These are phyloP conservation scores for Aramus guarauna DNA, from an alignment of 2,113 vertebrate genomes.

Conservation along the genomic window DNA sequence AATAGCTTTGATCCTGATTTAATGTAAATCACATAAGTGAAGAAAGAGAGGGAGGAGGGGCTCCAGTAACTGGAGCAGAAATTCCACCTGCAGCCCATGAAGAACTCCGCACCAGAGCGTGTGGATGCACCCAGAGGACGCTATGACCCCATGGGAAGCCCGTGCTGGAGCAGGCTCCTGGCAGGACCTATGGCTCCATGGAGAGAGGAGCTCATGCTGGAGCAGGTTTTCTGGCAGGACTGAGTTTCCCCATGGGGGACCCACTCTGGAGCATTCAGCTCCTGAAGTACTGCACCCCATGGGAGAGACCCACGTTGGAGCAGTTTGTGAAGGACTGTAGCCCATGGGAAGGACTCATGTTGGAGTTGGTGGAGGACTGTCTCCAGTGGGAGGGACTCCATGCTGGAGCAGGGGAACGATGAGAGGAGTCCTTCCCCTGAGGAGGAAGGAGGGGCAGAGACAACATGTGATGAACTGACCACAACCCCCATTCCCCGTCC, in stretches of 20 bases:
- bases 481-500: fast-evolving
- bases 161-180: neutral
- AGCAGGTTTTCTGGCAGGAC: neutral
- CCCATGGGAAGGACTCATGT: fast-evolving
- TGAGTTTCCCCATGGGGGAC: neutral
- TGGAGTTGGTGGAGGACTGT: neutral
- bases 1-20: neutral
- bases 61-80: fast-evolving
- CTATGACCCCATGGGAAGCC: neutral
- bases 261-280: fast-evolving
- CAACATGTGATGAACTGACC: neutral
- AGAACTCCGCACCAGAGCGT: neutral
- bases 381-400: neutral
- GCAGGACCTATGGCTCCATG: too few relatives aligned
- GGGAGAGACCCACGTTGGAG: fast-evolving
- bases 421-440: too few relatives aligned
- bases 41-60: neutral
- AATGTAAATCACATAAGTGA: neutral
- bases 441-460: neutral
- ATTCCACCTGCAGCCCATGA: neutral
- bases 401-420: fast-evolving
- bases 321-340: neutral
- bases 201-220: too few relatives aligned
- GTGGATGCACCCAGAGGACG: neutral
- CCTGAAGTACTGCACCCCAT: neutral